These are phyloP conservation scores for Catalaphyllia jardinei DNA, from an alignment of 64 coral and sea anemone species.

Conservation along the genomic window DNA sequence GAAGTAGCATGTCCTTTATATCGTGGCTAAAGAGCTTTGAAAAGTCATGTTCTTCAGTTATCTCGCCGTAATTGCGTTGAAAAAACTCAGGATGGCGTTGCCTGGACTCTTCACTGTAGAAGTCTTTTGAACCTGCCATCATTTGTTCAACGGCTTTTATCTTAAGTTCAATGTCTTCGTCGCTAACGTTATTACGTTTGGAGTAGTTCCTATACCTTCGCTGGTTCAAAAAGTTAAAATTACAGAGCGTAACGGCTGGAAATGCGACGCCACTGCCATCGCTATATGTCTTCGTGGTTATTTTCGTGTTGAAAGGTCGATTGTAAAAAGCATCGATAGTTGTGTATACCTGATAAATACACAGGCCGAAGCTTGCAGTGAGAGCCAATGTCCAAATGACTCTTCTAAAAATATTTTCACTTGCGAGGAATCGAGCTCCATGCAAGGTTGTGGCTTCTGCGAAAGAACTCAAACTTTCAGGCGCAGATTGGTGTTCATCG, in stretches of 20 bases:
- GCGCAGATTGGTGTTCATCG: background rate
- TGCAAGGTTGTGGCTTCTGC: constrained; percentile 10
- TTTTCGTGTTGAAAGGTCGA: constrained; percentile 33
- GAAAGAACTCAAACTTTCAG: background rate
- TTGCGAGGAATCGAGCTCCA: constrained; percentile 19
- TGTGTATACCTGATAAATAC: background rate
- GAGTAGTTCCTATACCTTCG: background rate
- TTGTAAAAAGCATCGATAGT: background rate
- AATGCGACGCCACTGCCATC: background rate
- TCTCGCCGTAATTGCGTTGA: background rate
- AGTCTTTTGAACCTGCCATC: no score
- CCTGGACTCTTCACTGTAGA: background rate
- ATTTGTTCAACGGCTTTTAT: background rate
- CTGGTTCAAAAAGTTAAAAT: constrained; percentile 17
- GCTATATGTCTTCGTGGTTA: constrained; percentile 1
- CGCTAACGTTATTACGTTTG: background rate
- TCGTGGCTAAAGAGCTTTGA: background rate
- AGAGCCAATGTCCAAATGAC: constrained; percentile 18
- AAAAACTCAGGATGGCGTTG: background rate
- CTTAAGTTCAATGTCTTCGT: background rate
- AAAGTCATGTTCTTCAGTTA: background rate
- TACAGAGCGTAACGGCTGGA: constrained; percentile 42
- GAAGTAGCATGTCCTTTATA: constrained; percentile 35
- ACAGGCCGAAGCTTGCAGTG: background rate
- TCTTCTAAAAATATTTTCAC: background rate